Evolutionary conservation across 2,797 vertebrate genomes (phyloP).

Genomic region (Menidia menidia): DNA sequence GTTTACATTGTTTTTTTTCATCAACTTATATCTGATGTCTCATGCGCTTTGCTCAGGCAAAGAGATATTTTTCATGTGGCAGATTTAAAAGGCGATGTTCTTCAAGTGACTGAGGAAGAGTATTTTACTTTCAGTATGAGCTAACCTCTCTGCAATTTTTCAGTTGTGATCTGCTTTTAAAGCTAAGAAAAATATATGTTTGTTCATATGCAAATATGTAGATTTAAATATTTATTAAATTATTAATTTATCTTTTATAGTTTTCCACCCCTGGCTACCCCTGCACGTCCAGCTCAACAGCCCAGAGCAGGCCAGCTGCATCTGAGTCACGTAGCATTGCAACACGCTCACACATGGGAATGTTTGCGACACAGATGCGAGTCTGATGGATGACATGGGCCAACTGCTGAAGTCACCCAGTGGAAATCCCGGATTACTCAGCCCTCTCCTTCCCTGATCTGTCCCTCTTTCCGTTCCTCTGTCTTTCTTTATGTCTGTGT

Average conservation of each 20-base stretch:
- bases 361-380: conserved; percentile 73
- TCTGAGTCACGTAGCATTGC: conserved; percentile 71
- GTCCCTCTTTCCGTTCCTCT: conserved; percentile 27
- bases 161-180: too few species aligned
- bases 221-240: too few species aligned
- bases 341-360: conserved; percentile 38
- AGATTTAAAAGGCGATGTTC: conserved; percentile 18
- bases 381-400: conserved; percentile 74
- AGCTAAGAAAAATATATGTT: not conserved
- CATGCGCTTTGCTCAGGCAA: not conserved
- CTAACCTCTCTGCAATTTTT: not conserved
- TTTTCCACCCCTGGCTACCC: conserved; percentile 21
- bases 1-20: conserved; percentile 28
- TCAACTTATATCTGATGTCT: conserved; percentile 20
- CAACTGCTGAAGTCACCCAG: conserved; percentile 80
- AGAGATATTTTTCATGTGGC: conserved; percentile 21
- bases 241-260: not conserved
- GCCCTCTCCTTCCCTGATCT: conserved; percentile 32
- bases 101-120: not conserved
- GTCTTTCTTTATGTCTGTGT: conserved; percentile 10
- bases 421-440: conserved; percentile 87
- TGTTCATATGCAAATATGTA: not conserved
- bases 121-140: not conserved
- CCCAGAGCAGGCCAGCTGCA: conserved; percentile 65
- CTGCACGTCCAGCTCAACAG: conserved; percentile 33